These are phyloP conservation scores for Sminthurides aquaticus DNA, from an alignment of 2,888 invertebrate genomes.

Conservation along the genomic window DNA sequence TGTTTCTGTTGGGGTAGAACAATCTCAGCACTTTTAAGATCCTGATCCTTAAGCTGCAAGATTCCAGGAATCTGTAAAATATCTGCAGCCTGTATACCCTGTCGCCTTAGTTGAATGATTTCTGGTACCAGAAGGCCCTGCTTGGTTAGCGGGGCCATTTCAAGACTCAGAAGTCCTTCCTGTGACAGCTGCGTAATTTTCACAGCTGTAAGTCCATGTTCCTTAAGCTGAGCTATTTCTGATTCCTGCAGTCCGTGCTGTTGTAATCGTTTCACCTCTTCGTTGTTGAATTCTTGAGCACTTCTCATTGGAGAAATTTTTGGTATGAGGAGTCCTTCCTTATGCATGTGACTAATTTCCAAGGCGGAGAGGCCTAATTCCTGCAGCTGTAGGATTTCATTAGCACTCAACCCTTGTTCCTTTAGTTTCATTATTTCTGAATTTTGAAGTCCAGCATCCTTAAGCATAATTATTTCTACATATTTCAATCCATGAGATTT, in stretches of 20 bases:
- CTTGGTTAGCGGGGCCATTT: not conserved
- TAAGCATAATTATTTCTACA: not conserved
- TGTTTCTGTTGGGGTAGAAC: no score
- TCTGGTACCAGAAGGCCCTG: not conserved
- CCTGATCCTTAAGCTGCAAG: not conserved
- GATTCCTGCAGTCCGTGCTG: not conserved
- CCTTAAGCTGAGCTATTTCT: slow-evolving; percentile 1
- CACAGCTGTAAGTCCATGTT: not conserved
- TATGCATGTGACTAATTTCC: not conserved
- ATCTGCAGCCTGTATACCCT: not conserved
- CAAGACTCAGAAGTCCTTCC: not conserved
- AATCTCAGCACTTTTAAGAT: not conserved
- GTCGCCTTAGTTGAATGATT: not conserved
- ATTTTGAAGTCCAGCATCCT: not conserved
- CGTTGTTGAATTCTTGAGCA: not conserved
- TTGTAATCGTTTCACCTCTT: not conserved
- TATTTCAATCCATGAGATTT: not conserved
- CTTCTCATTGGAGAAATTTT: not conserved
- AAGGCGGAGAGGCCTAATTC: not conserved
- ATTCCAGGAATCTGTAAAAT: not conserved
- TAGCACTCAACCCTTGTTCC: not conserved
- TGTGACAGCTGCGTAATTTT: not conserved
- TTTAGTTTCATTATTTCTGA: not conserved
- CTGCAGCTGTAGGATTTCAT: not conserved
- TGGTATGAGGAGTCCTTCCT: not conserved